phyloP scores from a whole-genome alignment of 2,888 invertebrate species.

The Cephus sareptanus region DNA sequence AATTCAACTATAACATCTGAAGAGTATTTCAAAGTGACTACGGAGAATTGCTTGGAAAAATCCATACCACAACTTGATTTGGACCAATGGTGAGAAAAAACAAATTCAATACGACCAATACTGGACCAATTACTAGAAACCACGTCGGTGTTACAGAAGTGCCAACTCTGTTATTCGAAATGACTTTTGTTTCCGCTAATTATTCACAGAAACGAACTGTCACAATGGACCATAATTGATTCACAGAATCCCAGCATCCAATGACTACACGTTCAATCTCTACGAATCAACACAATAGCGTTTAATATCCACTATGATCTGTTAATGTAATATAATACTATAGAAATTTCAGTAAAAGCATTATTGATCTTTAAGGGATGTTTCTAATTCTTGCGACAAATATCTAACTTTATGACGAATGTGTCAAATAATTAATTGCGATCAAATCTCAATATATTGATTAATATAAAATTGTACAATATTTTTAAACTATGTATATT shows the following conservation, averaged over 20 bases:
- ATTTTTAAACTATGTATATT: not conserved
- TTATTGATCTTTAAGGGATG: not conserved
- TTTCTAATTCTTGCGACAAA: not conserved
- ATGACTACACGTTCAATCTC: not conserved
- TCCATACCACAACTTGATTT: not conserved
- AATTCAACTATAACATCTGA: not conserved
- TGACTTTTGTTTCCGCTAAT: not conserved
- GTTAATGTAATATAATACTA: not conserved
- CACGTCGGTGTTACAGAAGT: not conserved
- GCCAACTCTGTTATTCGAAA: not conserved
- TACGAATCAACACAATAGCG: not conserved
- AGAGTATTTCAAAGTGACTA: not conserved
- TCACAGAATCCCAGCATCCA: not conserved
- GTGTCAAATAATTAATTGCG: no score
- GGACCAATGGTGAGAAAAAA: not conserved
- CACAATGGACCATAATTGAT: not conserved
- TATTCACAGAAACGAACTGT: not conserved
- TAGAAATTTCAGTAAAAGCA: not conserved
- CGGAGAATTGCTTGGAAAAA: not conserved
- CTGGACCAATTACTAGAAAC: not conserved
- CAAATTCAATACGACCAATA: not conserved
- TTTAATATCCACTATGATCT: not conserved
- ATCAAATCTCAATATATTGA: not conserved
- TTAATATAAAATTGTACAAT: not conserved
- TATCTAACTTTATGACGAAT: not conserved